Evolutionary conservation across 2,797 vertebrate species (phyloP).

Genomic region (Sebastes aleutianus): DNA sequence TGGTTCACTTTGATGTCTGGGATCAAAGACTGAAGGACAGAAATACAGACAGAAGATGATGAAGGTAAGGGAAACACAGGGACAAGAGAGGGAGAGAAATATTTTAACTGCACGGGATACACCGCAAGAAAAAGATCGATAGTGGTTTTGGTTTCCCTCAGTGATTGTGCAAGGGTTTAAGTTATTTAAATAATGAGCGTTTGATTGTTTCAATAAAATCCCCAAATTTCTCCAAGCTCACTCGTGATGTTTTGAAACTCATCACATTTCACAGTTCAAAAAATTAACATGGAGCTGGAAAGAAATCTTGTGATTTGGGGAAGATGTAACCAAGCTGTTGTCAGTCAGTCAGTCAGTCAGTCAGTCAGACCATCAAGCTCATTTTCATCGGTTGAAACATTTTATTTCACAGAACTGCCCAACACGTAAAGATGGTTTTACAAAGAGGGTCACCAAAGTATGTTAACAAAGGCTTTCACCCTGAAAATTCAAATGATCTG

Average conservation of each 20-base stretch:
- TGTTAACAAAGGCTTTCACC: background rate
- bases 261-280: background rate
- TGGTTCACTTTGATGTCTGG: slow-evolving; percentile 91
- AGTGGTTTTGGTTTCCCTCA: background rate
- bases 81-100: background rate
- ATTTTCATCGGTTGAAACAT: background rate
- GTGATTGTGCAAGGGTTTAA: background rate
- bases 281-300: background rate
- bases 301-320: background rate
- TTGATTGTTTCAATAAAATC: background rate
- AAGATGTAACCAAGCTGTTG: background rate
- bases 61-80: background rate
- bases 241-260: background rate
- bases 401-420: background rate
- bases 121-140: background rate
- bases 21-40: slow-evolving; percentile 85
- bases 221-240: background rate
- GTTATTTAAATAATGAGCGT: background rate
- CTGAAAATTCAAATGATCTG: background rate
- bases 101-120: background rate
- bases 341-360: background rate
- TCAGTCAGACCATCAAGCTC: background rate
- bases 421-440: background rate
- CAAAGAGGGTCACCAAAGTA: background rate
- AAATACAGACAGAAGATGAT: slow-evolving; percentile 27